phyloP scores from a whole-genome alignment of 2,797 vertebrate genomes.

The Phalloptychus januarius region DNA sequence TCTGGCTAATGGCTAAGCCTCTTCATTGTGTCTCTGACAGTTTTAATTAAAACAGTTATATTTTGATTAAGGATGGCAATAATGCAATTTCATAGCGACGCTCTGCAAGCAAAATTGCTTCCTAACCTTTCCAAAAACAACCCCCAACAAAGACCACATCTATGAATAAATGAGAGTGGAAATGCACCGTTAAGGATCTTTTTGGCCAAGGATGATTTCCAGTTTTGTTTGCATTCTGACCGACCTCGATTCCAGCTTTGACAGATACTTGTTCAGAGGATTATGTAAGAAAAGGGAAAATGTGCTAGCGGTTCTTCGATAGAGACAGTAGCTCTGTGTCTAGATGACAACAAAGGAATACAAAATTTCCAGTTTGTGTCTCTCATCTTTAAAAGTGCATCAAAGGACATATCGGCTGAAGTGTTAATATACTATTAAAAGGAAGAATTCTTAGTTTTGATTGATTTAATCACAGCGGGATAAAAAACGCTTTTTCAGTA shows the following conservation, averaged over 20 bases:
- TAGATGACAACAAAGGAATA: neutral
- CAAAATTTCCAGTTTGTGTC: neutral
- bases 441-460: neutral
- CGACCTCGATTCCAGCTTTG: neutral
- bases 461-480: neutral
- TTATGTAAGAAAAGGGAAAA: neutral
- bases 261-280: neutral
- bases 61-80: constrained; percentile 59
- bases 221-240: neutral
- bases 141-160: constrained; percentile 10
- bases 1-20: constrained; percentile 45
- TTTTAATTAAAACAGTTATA: constrained; percentile 50
- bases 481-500: neutral
- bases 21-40: constrained; percentile 64
- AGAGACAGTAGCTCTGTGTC: neutral
- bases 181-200: constrained; percentile 37
- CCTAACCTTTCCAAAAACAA: constrained; percentile 22
- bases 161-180: constrained; percentile 41
- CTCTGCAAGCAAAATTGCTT: constrained; percentile 47
- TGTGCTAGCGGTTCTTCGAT: neutral
- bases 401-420: neutral
- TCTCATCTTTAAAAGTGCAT: neutral
- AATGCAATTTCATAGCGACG: constrained; percentile 54
- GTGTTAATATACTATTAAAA: neutral
- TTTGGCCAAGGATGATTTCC: neutral